These are phyloP conservation scores for Trissolcus japonicus DNA, from an alignment of 2,888 invertebrate species.

Conservation along the genomic window DNA sequence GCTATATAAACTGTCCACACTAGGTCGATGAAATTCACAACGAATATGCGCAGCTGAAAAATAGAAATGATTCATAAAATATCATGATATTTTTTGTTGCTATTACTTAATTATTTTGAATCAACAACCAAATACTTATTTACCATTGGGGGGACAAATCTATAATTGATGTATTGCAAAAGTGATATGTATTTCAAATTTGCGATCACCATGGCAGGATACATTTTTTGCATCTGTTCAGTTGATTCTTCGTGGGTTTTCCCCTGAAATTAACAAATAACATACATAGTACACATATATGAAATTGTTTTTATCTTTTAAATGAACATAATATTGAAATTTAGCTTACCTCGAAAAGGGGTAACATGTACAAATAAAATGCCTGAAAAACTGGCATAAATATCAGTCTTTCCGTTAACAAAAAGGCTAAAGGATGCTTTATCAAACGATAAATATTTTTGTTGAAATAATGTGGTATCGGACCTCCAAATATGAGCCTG, in stretches of 20 bases:
- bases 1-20: slow-evolving; percentile 88
- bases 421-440: slow-evolving; percentile 66
- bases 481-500: slow-evolving; percentile 88
- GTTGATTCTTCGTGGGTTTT: slow-evolving; percentile 82
- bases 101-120: slow-evolving; percentile 5
- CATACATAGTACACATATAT: background rate
- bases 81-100: background rate
- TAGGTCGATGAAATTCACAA: slow-evolving; percentile 86
- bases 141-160: slow-evolving; percentile 88
- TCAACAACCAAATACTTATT: slow-evolving; percentile 65
- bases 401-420: slow-evolving; percentile 84
- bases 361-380: slow-evolving; percentile 84
- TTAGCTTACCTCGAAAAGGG: slow-evolving; percentile 81
- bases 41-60: slow-evolving; percentile 85
- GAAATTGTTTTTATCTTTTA: background rate
- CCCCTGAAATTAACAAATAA: slow-evolving; percentile 75
- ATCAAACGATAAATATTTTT: slow-evolving; percentile 71
- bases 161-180: slow-evolving; percentile 85
- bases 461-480: slow-evolving; percentile 88
- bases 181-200: slow-evolving; percentile 88
- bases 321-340: background rate
- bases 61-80: slow-evolving; percentile 48
- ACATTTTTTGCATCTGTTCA: slow-evolving; percentile 81
- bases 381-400: slow-evolving; percentile 85
- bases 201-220: slow-evolving; percentile 82